phyloP scores from a whole-genome alignment of 2,113 vertebrate species.

The Hemiprocne comata region DNA sequence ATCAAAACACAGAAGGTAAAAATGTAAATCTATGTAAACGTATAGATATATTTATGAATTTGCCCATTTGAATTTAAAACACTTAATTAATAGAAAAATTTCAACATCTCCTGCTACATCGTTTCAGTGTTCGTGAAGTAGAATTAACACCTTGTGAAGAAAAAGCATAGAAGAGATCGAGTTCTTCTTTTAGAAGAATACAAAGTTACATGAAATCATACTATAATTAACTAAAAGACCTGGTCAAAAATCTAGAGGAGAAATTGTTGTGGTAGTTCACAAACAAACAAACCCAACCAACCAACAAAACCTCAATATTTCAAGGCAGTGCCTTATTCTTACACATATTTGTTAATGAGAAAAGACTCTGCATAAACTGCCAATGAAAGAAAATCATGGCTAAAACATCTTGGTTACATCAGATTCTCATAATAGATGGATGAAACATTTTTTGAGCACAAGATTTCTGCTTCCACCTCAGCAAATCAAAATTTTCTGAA shows the following conservation, averaged over 20 bases:
- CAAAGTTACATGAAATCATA: background rate
- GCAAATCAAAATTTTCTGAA: constrained; percentile 30
- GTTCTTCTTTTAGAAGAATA: background rate
- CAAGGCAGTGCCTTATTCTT: background rate
- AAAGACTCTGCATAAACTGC: background rate
- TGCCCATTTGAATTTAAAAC: background rate
- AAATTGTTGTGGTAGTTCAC: background rate
- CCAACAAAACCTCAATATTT: background rate
- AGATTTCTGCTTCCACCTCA: background rate
- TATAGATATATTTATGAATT: background rate
- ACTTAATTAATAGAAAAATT: background rate
- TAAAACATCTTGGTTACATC: background rate
- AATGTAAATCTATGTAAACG: background rate
- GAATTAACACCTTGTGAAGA: background rate
- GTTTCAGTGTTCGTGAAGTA: background rate
- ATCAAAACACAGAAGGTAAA: background rate
- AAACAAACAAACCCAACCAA: too few species aligned
- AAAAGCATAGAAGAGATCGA: background rate
- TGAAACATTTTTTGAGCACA: background rate
- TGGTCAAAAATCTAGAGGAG: background rate
- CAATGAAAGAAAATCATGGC: background rate
- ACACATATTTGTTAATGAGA: background rate
- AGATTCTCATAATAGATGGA: background rate
- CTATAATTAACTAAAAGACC: background rate
- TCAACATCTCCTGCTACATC: background rate